Base-by-base conservation (phyloP, 2,113 vertebrate genomes). In the Rhombomys opimus region DNA sequence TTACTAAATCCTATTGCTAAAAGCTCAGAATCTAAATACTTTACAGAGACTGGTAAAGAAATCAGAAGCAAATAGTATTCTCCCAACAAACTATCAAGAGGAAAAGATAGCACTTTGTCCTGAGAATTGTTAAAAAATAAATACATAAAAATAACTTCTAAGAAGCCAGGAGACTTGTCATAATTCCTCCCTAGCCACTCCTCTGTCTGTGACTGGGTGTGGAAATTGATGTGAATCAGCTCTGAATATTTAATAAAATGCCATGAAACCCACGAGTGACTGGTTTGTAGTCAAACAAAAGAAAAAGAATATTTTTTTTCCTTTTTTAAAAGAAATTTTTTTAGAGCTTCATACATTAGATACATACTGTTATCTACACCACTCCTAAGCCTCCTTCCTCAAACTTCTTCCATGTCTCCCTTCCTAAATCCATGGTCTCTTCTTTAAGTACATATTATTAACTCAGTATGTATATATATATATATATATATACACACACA, bases 1-100 rank as follows among this genome's bases (percentile, higher is more conserved):
- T 78, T 91, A 81, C 61, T 78, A 89, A 91, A 75, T 82, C 20
- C 9, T 91, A 50, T 81, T 92, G 20, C 90, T 94, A 70, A 94
- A 95, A 95, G 20, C 1, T 89, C 63, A 70, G 57, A 73, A 90
- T 93, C 59, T 50, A 91, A 90, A 96, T 73, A 23, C 1, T 38
- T 76, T 25, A n/a, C 12, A 22, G 52, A 91, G 91, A 75, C 2
- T 93, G 70, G 15, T 70, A 85, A 41, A 80, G 81, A 95, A 75
- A 5, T 61, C 41, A 81, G 32, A 92, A 91, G 32, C n/a, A 93
- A 89, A 87, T 75, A 57, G 17, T 6, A 91, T 4, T 46, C 15
- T 95, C 22, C 30, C 25, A n/a, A 38, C 38, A 54, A 8, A 15
- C 77, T 86, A 76, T 85, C 10, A 89, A 93, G 70, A 89, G 54